phyloP scores from a whole-genome alignment of 2,797 vertebrate genomes.

The Pygocentrus nattereri region DNA sequence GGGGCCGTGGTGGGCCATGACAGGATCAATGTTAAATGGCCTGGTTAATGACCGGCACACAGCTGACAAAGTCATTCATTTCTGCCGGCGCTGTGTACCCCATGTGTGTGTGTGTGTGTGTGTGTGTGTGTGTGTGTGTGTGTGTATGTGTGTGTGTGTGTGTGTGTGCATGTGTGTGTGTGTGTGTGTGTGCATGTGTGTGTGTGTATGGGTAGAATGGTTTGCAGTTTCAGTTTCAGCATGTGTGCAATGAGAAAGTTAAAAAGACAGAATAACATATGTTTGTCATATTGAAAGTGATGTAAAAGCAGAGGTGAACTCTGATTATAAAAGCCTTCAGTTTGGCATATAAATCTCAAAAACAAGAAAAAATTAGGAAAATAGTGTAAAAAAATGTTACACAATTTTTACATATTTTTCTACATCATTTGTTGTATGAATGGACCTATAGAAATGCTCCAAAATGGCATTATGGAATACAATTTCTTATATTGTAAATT shows the following conservation, averaged over 20 bases:
- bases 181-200: slow-evolving; percentile 49
- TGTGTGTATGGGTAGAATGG: background rate
- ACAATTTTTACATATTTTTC: too few relatives aligned
- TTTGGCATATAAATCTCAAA: too few relatives aligned
- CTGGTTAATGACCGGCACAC: slow-evolving; percentile 75
- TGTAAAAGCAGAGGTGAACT: too few relatives aligned
- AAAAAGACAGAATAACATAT: background rate
- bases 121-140: slow-evolving; percentile 26
- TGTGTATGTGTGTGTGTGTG: slow-evolving; percentile 24
- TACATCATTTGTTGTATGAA: too few relatives aligned
- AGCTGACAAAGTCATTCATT: slow-evolving; percentile 80
- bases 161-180: slow-evolving; percentile 46
- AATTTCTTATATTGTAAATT: too few relatives aligned
- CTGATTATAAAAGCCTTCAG: too few relatives aligned
- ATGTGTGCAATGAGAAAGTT: background rate
- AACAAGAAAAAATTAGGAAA: too few relatives aligned
- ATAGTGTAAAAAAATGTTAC: too few relatives aligned
- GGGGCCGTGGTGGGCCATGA: slow-evolving; percentile 67
- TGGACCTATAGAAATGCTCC: too few relatives aligned
- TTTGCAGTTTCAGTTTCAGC: slow-evolving; percentile 5
- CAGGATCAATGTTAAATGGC: slow-evolving; percentile 79
- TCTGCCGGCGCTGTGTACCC: slow-evolving; percentile 68
- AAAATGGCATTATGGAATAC: too few relatives aligned
- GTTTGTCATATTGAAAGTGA: too few relatives aligned
- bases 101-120: slow-evolving; percentile 43